phyloP scores from a whole-genome alignment of 37 sponge, comb jelly and placozoan genomes.

The Sycon ciliatum region DNA sequence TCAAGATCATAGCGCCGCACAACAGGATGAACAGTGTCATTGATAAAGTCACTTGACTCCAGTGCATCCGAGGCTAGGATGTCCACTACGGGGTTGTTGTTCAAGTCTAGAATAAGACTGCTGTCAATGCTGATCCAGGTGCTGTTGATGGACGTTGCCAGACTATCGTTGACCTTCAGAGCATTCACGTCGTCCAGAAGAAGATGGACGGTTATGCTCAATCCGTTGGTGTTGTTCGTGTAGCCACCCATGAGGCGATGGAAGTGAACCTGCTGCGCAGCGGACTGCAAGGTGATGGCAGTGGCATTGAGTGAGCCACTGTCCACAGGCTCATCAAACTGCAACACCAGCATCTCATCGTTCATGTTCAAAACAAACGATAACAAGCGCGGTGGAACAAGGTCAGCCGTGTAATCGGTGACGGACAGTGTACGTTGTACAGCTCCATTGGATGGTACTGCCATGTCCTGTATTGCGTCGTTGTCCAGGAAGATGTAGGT shows the following conservation, averaged over 20 bases:
- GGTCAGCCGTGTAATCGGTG: conserved; percentile 27
- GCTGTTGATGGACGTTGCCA: conserved; percentile 37
- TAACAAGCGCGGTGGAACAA: conserved; percentile 35
- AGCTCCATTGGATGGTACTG: conserved; percentile 41
- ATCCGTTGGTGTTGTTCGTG: conserved; percentile 66
- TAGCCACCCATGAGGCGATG: conserved; percentile 61
- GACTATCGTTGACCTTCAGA: conserved; percentile 42
- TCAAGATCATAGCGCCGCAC: conserved; percentile 70
- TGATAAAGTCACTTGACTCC: conserved; percentile 40
- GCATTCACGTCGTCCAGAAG: conserved; percentile 67
- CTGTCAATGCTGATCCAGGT: conserved; percentile 47
- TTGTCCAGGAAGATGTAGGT: conserved; percentile 60
- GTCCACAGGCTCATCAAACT: conserved; percentile 75
- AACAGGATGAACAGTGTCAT: conserved; percentile 66
- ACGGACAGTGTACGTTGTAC: background rate
- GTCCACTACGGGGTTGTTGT: conserved; percentile 36
- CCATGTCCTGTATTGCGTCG: conserved; percentile 62
- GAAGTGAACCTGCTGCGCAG: background rate
- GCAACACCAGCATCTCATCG: conserved; percentile 40
- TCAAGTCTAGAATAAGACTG: conserved; percentile 61
- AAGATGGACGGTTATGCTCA: conserved; percentile 39
- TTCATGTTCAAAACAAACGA: conserved; percentile 68
- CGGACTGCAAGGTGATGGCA: background rate
- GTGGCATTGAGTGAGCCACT: background rate
- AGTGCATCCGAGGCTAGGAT: conserved; percentile 32